Evolutionary conservation across 2,113 vertebrate species (phyloP), one percentile per base, ranked within the genome.

Genomic region (Gambusia affinis): DNA sequence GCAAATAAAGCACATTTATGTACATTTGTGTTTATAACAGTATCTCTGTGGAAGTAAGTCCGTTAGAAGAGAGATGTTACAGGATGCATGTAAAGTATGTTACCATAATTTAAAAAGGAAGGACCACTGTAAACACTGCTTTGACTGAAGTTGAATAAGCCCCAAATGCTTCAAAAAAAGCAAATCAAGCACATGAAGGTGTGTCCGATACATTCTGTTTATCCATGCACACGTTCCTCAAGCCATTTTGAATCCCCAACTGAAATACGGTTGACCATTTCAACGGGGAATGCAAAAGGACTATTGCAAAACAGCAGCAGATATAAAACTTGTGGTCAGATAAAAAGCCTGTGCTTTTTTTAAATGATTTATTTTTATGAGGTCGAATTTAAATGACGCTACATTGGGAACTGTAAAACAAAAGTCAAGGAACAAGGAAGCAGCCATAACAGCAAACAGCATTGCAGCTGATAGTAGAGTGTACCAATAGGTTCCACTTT

Each of bases 401-500:
- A 57, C 27, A 60, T 73, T 78, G 61, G 72, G 73, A 79, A 85
- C 78, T 73, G 75, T 61, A 68, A 74, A 87, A 62, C 64, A 91
- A 69, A 90, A 63, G 81, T 85, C 65, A 79, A 76, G 71, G 81
- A 85, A 83, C 77, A 86, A 65, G 62, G 61, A 82, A 89, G 85
- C 81, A 89, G 79, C 42, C 57, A 33, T 51, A 82, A 81, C 86
- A 88, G 86, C 78, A 79, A 83, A 83, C 79, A 87, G 81, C 70
- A 85, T 54, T 65, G 78, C 75, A 78, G 77, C 75, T 80, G 75
- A 70, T 67, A 57, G 70, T 72, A 42, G n/a, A 24, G 37, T 65
- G n/a, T 33, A 30, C 67, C 70, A 73, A 70, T 67, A 60, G 72
- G 60, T 75, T 81, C 73, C 27, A 60, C 64, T 87, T 87, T 86